These are phyloP conservation scores for Acrocyrtus sp. DNA, from an alignment of 2,888 invertebrate genomes.

Conservation along the genomic window DNA sequence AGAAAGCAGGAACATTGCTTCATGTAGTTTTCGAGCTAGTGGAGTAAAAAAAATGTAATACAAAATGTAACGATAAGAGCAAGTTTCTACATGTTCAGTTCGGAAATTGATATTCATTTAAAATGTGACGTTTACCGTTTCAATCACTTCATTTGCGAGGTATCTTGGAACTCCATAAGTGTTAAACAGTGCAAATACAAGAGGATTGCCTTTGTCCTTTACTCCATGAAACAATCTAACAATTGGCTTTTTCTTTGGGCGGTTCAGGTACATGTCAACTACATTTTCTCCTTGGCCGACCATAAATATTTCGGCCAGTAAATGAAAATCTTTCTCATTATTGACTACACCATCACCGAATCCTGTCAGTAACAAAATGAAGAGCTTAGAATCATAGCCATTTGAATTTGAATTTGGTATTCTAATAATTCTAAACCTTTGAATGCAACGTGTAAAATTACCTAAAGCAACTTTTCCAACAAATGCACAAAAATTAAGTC, in stretches of 20 bases:
- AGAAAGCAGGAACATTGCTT: slow-evolving; percentile 34
- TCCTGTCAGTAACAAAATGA: slow-evolving; percentile 25
- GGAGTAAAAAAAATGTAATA: slow-evolving; percentile 32
- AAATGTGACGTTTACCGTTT: slow-evolving; percentile 45
- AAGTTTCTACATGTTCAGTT: no score
- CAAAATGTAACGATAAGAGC: not conserved
- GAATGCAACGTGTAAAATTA: slow-evolving; percentile 10
- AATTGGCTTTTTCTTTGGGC: slow-evolving; percentile 43
- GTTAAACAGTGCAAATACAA: slow-evolving; percentile 53
- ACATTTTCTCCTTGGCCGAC: slow-evolving; percentile 54
- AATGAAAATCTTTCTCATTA: slow-evolving; percentile 27
- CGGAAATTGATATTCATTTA: not conserved
- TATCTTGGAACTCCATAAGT: slow-evolving; percentile 53
- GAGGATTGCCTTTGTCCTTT: slow-evolving; percentile 11
- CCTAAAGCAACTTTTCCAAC: slow-evolving; percentile 56
- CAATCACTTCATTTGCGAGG: slow-evolving; percentile 46
- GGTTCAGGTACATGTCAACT: slow-evolving; percentile 48
- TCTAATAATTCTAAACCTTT: not conserved
- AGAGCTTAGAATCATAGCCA: not conserved
- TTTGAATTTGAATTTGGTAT: not conserved
- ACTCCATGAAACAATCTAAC: slow-evolving; percentile 34
- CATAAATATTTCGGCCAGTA: slow-evolving; percentile 45
- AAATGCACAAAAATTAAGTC: slow-evolving; percentile 50
- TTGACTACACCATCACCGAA: slow-evolving; percentile 54
- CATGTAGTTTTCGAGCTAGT: no score